Base-by-base conservation (phyloP, 2,888 invertebrate species). In the Caenorhabditis japonica region DNA sequence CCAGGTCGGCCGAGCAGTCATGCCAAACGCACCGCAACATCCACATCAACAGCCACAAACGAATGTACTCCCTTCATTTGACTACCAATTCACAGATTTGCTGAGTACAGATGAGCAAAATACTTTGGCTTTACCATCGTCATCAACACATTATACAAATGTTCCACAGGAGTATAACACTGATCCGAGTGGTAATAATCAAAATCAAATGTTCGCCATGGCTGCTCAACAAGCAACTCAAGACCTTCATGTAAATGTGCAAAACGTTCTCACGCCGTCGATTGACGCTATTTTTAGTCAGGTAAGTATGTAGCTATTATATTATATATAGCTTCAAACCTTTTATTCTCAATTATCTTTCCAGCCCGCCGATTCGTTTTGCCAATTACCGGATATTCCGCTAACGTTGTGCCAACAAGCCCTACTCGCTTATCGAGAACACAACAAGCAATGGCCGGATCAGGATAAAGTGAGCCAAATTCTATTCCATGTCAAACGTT, bases 361-460 rank as follows among this genome's bases (percentile, higher is more conserved):
- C 49, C 55, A 70, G 70, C 33, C 56, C 0, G 23, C 61, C 15
- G 58, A 68, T n/a, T 23, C 44, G 8, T 58, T 68, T 23, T 74
- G 58, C 12, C 41, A 58, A 15, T 30, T 69, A 8, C 56, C 53
- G 17, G 74, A 60, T 47, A 69, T 76, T 30, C 74, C 71, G 7
- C 36, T 77, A 4, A 70, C 74, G 10, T 25, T 79, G n/a, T 76
- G 76, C 52, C 71, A 79, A 30, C 79, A 79, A 49, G 79, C 79
- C 0, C 25, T 79, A 17, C 33, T 75, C 3, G 79, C 79, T 33
- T 76, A 76, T 53, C 34, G 56, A n/a, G 73, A 75, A 38, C 79
- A 79, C 19, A 76, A 71, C 43, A 62, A 51, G 43, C 51, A 66
- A 27, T 79, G 79, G 79, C 79, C 79, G 4, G 58, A 70, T 58